Conservation (phyloP, 2,888 invertebrate genomes). For the Isoperla grammatica region DNA sequence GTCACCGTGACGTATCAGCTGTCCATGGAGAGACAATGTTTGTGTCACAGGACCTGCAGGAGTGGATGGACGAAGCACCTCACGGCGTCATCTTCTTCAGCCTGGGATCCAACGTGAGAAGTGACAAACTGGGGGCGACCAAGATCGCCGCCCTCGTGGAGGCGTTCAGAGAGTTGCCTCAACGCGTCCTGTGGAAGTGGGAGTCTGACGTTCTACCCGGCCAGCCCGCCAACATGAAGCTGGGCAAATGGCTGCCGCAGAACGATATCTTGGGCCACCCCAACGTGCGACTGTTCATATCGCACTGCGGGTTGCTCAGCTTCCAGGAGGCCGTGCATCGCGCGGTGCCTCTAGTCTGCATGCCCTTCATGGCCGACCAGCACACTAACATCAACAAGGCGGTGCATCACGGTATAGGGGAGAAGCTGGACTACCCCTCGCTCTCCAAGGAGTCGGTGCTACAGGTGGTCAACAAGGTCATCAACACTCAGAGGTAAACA, state of each 20-base stretch:
- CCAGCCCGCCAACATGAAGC: conserved; percentile 8
- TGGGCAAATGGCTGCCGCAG: conserved; percentile 4
- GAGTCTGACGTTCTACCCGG: conserved; percentile 32
- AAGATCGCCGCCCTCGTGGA: conserved; percentile 33
- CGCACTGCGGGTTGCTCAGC: conserved; percentile 48
- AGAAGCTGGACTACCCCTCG: conserved; percentile 34
- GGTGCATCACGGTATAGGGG: conserved; percentile 37
- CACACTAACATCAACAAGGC: conserved; percentile 38
- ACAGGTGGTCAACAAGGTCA: too few species aligned
- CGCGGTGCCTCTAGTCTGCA: conserved; percentile 47
- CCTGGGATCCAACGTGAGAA: conserved; percentile 39
- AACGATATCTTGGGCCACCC: conserved; percentile 44
- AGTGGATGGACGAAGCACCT: conserved; percentile 44
- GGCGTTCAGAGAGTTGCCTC: conserved; percentile 37
- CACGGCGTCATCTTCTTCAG: conserved; percentile 44
- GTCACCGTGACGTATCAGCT: neutral
- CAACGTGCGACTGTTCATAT: conserved; percentile 45
- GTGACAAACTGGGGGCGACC: conserved; percentile 24
- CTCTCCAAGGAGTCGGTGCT: conserved; percentile 31
- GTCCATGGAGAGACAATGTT: neutral
- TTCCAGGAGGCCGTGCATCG: conserved; percentile 46
- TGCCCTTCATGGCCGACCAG: conserved; percentile 50
- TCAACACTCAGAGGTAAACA: too few species aligned
- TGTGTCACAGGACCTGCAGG: conserved; percentile 43
- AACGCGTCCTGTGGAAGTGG: conserved; percentile 43